Conservation (phyloP, 2,113 vertebrate genomes). For the Athene cunicularia region DNA sequence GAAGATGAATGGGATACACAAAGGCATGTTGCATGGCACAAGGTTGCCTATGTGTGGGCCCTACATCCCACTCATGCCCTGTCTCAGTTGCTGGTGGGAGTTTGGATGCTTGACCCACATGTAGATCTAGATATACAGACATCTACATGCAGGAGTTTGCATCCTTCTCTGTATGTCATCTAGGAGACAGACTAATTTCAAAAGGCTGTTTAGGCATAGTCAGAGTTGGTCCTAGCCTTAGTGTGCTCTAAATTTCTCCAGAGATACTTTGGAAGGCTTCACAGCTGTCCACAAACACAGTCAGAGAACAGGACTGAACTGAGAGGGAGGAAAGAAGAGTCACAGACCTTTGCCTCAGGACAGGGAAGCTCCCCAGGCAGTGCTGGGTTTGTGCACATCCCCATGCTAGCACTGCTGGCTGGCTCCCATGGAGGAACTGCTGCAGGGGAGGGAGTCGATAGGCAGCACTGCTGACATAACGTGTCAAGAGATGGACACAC, state of each 20-base stretch:
- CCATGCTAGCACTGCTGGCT: neutral
- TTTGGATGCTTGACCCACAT: neutral
- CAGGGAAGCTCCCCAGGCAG: neutral
- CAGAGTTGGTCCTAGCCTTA: neutral
- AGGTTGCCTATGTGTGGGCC: accelerated
- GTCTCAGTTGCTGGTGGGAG: neutral
- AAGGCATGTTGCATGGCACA: neutral
- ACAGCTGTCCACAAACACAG: neutral
- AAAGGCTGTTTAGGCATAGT: neutral
- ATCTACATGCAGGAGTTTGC: neutral
- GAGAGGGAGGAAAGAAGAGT: neutral
- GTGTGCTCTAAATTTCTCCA: neutral
- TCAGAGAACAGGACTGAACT: neutral
- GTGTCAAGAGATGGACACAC: neutral
- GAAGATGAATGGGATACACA: neutral
- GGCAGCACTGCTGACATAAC: neutral
- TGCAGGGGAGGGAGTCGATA: accelerated
- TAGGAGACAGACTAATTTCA: neutral
- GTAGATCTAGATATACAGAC: neutral
- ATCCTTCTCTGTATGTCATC: neutral
- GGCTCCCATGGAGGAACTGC: neutral
- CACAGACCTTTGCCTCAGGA: neutral
- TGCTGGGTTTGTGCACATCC: accelerated
- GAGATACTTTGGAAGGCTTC: neutral
- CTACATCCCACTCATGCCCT: neutral